Percentiles rank a stretch among this genome's conserved stretches.
Evolutionary conservation across 1,140 invertebrate species (phyloP).

Genomic region (Ladona fulva): DNA sequence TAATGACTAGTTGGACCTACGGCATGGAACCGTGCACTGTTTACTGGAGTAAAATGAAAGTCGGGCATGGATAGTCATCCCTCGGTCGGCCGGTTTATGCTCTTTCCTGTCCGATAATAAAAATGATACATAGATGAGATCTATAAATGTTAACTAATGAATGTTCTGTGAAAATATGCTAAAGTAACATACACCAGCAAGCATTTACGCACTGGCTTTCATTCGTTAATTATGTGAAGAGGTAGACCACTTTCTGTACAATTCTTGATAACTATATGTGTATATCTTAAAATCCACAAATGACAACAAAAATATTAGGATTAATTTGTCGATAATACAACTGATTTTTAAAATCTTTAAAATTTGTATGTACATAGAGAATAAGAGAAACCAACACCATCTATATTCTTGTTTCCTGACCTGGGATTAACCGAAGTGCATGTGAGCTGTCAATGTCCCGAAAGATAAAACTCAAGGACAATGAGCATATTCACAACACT

Average conservation of each 20-base stretch:
- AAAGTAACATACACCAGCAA: neutral
- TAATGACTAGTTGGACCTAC: conserved; percentile 9
- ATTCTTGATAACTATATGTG: neutral
- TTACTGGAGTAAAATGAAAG: conserved; percentile 4
- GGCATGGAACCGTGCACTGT: neutral
- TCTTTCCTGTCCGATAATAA: neutral
- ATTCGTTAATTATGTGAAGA: neutral
- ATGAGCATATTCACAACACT: neutral
- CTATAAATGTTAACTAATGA: conserved; percentile 3
- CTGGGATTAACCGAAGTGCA: neutral
- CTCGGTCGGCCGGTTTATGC: neutral
- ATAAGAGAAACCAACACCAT: neutral
- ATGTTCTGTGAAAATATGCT: conserved; percentile 10
- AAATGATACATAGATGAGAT: conserved; percentile 10
- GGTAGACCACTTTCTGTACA: conserved; percentile 8
- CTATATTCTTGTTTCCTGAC: neutral
- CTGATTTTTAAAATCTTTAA: neutral
- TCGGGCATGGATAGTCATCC: conserved; percentile 7
- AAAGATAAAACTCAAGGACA: neutral
- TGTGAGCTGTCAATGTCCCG: neutral
- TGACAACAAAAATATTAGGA: conserved; percentile 10
- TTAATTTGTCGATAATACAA: conserved; percentile 4
- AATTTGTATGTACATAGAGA: conserved; percentile 10
- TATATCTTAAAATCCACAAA: conserved; percentile 3
- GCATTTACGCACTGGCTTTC: neutral